phyloP scores from a whole-genome alignment of 2,888 invertebrate genomes.

The Trichogramma dendrolimi region DNA sequence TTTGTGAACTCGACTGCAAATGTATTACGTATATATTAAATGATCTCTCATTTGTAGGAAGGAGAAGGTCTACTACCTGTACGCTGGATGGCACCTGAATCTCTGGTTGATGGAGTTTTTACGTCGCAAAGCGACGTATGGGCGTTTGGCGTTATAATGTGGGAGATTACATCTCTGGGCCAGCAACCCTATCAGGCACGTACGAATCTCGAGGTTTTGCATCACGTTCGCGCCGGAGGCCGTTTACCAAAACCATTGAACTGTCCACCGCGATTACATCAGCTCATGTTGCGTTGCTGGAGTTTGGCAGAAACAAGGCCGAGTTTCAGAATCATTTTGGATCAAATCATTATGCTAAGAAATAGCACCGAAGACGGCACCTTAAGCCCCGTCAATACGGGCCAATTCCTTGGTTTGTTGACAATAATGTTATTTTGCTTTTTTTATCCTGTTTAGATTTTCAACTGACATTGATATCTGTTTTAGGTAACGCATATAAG shows the following conservation, averaged over 20 bases:
- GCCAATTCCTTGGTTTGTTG: conserved; percentile 37
- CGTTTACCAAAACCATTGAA: conserved; percentile 75
- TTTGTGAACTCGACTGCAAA: not conserved
- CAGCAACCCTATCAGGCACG: conserved; percentile 95
- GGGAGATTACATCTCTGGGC: conserved; percentile 95
- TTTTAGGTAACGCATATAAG: conserved; percentile 54
- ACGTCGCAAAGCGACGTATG: conserved; percentile 96
- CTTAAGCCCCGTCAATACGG: conserved; percentile 46
- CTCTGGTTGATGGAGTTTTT: conserved; percentile 91
- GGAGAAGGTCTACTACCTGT: conserved; percentile 81
- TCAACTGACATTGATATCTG: not conserved
- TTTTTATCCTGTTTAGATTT: not conserved
- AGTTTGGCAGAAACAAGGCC: conserved; percentile 78
- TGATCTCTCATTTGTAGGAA: conserved; percentile 34
- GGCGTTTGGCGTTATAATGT: conserved; percentile 89
- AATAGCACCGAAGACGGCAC: conserved; percentile 43
- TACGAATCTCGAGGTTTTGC: conserved; percentile 86
- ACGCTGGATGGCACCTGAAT: conserved; percentile 98
- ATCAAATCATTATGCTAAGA: conserved; percentile 49
- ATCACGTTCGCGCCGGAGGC: conserved; percentile 84
- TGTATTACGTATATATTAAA: not conserved
- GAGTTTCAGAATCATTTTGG: conserved; percentile 78
- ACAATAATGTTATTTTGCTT: no score
- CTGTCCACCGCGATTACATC: conserved; percentile 80
- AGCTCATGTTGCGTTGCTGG: conserved; percentile 87